phyloP scores from a whole-genome alignment of 2,113 vertebrate genomes.

The Baryphthengus martii region DNA sequence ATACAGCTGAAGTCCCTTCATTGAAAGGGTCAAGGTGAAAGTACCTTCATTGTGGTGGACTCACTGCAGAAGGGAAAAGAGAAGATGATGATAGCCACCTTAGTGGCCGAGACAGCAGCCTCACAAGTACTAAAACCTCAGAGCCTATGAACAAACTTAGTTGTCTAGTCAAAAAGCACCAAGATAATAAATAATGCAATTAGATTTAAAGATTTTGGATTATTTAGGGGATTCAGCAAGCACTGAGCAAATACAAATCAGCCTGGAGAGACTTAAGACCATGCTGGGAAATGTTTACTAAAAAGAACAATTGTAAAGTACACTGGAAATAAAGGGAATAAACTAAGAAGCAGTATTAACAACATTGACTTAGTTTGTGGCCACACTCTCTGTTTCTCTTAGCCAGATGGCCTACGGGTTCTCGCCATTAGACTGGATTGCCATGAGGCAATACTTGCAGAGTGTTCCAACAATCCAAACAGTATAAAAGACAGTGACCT shows the following conservation, averaged over 20 bases:
- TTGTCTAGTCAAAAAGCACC: background rate
- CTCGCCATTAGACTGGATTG: background rate
- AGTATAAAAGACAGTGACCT: background rate
- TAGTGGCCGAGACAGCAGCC: background rate
- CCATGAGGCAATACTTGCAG: background rate
- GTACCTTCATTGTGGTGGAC: background rate
- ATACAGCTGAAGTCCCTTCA: background rate
- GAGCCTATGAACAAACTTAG: background rate
- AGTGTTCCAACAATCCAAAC: background rate
- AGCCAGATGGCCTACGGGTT: background rate
- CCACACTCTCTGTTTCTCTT: background rate
- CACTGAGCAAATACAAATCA: background rate
- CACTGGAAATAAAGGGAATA: background rate
- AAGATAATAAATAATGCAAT: background rate
- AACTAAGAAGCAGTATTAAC: background rate
- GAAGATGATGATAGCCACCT: fast-evolving
- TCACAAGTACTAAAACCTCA: background rate
- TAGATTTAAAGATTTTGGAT: background rate
- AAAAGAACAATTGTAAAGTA: background rate
- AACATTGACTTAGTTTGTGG: background rate
- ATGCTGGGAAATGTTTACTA: background rate
- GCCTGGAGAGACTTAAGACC: background rate
- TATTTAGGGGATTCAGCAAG: background rate
- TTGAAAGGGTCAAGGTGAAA: background rate
- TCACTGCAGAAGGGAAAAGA: background rate